Percentiles rank a stretch among this genome's conserved stretches.
Evolutionary conservation across 2,113 vertebrate genomes (phyloP).

Genomic region (Atlantisia rogersi): DNA sequence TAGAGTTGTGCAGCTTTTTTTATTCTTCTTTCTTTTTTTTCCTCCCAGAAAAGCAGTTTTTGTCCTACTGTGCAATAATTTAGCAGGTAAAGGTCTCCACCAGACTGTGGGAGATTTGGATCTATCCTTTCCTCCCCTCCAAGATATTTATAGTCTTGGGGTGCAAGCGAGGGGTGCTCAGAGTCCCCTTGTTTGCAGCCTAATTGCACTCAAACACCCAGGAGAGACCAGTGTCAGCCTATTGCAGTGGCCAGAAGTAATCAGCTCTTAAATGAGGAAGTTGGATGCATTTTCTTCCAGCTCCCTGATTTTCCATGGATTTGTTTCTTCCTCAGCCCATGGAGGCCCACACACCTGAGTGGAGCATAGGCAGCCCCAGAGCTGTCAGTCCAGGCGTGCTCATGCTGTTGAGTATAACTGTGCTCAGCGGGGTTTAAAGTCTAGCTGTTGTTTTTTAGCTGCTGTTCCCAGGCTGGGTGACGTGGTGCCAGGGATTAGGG

Average conservation of each 20-base stretch:
- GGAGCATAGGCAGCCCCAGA: background rate
- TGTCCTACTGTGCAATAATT: background rate
- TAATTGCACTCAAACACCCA: background rate
- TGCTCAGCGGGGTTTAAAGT: background rate
- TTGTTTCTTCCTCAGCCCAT: background rate
- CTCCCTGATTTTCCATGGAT: background rate
- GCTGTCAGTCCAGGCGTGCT: background rate
- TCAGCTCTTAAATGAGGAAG: background rate
- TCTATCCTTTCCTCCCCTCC: background rate
- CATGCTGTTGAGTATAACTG: background rate
- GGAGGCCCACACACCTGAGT: background rate
- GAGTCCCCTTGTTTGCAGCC: background rate
- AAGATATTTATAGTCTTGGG: background rate
- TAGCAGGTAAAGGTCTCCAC: background rate
- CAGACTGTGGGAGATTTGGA: background rate
- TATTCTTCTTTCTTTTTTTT: background rate
- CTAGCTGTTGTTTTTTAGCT: background rate
- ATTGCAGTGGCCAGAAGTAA: background rate
- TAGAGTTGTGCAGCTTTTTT: background rate
- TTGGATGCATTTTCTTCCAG: accelerated
- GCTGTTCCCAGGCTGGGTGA: background rate
- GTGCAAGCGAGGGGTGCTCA: background rate
- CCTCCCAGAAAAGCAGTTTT: background rate
- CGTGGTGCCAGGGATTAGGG: background rate
- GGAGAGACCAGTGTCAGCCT: background rate